A percentile compares a stretch with the other conserved stretches of the same genome.
Evolutionary conservation across 2,113 vertebrate species (phyloP).

Genomic region (Eptesicus fuscus): DNA sequence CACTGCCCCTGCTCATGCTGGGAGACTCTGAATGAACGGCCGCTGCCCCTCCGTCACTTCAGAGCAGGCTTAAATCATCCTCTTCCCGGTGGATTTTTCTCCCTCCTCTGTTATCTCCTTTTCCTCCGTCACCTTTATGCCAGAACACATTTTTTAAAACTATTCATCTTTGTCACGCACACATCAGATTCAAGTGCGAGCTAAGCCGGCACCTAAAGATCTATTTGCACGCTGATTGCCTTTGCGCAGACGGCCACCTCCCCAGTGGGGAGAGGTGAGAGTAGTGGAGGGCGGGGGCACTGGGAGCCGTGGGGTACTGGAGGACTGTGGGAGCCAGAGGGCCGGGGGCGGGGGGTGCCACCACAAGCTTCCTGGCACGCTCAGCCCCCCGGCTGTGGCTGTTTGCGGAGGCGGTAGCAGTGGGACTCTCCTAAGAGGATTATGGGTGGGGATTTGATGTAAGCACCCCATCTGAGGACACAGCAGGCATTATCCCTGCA

Average conservation of each 20-base stretch:
- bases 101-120: not conserved
- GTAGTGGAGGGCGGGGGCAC: fast-evolving
- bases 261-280: not conserved
- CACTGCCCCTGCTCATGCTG: not conserved
- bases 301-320: not conserved
- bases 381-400: fast-evolving
- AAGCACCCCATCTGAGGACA: not conserved
- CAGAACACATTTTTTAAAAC: slow-evolving; percentile 57
- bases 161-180: slow-evolving; percentile 65
- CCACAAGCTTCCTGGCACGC: fast-evolving
- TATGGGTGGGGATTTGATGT: not conserved
- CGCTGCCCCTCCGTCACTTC: not conserved
- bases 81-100: slow-evolving; percentile 1
- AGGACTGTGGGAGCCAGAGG: fast-evolving
- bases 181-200: slow-evolving; percentile 61
- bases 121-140: not conserved
- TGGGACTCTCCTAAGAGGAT: not conserved
- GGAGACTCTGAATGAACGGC: not conserved
- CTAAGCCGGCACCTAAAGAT: slow-evolving; percentile 54
- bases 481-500: fast-evolving
- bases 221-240: slow-evolving; percentile 3
- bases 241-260: not conserved
- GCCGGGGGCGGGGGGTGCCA: fast-evolving
- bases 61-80: slow-evolving; percentile 20
- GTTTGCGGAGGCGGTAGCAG: not conserved